Base-by-base conservation (phyloP, 1,140 invertebrate species). In the Caerostris darwini region DNA sequence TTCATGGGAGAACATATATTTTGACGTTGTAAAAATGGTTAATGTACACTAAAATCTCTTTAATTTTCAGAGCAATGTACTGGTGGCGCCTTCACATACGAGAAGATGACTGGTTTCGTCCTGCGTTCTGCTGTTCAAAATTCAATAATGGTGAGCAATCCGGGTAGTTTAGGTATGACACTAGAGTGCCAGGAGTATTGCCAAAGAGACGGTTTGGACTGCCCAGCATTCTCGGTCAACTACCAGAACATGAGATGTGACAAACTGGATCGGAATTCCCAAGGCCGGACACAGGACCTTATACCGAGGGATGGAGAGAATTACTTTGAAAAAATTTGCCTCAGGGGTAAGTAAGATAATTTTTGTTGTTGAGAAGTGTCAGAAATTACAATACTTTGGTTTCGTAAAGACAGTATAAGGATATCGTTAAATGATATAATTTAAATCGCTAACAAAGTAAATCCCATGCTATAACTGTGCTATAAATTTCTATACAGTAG, bases 291-390 rank as follows among this genome's bases (percentile, higher is more conserved):
- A 2, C 95, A 95, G 53, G 96, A 96, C 50, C 95, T 97, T 12
- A 95, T 96, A 0, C 94, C 95, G 12, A 95, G 96, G 58, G 96
- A 96, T 69, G 96, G 96, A 5, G 95, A 96, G 85, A 96, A 96
- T 94, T 97, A 96, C 94, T 97, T 96, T 95, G 96, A 97, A 94
- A 97, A 97, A 92, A 96, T 97, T 67, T 97, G 96, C 85, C 95
- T 97, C 7, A 95, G 96, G 94, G 96, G 96, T 96, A 91, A 94
- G 95, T 83, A 67, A n/a, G 53, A 64, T 64, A 14, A 10, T 17
- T 17, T 17, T 53, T 34, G 34, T 34, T 34, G 34, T 34, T 34
- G 34, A 34, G 34, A 34, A 34, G 34, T 34, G 34, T 1, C 34
- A 34, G n/a, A 34, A 34, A 34, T 34, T 34, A 2, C 34, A 34